Evolutionary conservation across 2,797 vertebrate species (phyloP).

Genomic region (Neostethus bicornis): DNA sequence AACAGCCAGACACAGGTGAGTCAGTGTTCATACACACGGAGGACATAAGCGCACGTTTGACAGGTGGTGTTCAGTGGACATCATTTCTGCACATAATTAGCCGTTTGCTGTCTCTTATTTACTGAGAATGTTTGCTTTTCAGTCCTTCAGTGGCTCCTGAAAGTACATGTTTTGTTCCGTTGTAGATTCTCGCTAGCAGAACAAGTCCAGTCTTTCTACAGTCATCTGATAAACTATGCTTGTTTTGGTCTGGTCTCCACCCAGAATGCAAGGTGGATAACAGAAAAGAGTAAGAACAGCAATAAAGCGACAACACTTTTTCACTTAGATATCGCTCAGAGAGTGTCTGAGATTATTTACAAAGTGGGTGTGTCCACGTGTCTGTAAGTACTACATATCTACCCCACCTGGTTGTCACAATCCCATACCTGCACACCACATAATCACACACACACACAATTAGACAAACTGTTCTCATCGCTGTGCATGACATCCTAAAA

Average conservation of each 20-base stretch:
- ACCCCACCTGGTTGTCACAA: slow-evolving; percentile 50
- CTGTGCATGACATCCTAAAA: slow-evolving; percentile 50
- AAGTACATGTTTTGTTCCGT: slow-evolving; percentile 64
- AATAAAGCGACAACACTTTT: slow-evolving; percentile 71
- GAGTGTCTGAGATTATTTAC: slow-evolving; percentile 68
- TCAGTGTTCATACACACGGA: slow-evolving; percentile 62
- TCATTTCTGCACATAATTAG: slow-evolving; percentile 67
- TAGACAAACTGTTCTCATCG: slow-evolving; percentile 54
- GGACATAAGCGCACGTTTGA: slow-evolving; percentile 67
- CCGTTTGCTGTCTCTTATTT: slow-evolving; percentile 65
- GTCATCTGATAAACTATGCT: slow-evolving; percentile 72
- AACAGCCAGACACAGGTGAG: slow-evolving; percentile 56
- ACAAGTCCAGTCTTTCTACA: slow-evolving; percentile 64
- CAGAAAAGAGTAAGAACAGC: slow-evolving; percentile 64
- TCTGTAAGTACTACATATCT: slow-evolving; percentile 48
- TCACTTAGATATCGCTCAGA: slow-evolving; percentile 50
- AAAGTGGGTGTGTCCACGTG: slow-evolving; percentile 65
- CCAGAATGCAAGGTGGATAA: slow-evolving; percentile 67
- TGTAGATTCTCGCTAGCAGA: slow-evolving; percentile 50
- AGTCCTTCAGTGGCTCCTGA: slow-evolving; percentile 56
- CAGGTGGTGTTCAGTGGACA: slow-evolving; percentile 66
- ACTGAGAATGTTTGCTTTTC: slow-evolving; percentile 69
- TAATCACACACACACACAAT: slow-evolving; percentile 53
- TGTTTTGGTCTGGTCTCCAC: slow-evolving; percentile 79
- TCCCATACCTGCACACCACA: slow-evolving; percentile 55